Percentiles rank a stretch among this genome's conserved stretches.
Conservation (phyloP, 2,797 vertebrate species). For the Triplophysa bombifrons region DNA sequence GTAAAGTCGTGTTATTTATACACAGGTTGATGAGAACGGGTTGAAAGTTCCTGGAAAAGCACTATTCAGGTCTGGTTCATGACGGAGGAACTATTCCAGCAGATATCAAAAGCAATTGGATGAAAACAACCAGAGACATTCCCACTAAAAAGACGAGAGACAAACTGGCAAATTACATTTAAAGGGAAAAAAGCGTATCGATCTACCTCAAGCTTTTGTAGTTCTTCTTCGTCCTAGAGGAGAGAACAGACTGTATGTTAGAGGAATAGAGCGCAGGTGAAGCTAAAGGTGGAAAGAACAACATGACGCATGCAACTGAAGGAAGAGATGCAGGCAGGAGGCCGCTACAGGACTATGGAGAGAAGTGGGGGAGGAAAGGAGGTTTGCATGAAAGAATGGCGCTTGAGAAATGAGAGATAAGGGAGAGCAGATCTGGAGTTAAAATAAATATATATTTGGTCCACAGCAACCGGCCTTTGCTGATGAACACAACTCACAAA, state of each 20-base stretch:
- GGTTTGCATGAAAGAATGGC: slow-evolving; percentile 54
- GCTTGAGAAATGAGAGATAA: slow-evolving; percentile 1
- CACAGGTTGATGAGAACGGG: too few species aligned
- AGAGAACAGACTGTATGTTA: slow-evolving; percentile 64
- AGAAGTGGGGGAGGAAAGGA: slow-evolving; percentile 58
- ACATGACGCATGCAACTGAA: slow-evolving; percentile 57
- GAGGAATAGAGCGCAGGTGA: slow-evolving; percentile 12
- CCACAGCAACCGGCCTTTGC: slow-evolving; percentile 29
- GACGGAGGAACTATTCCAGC: background rate
- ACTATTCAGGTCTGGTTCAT: slow-evolving; percentile 33
- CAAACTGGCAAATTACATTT: background rate
- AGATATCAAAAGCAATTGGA: background rate
- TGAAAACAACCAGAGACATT: background rate
- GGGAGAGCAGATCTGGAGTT: slow-evolving; percentile 11
- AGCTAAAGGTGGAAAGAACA: slow-evolving; percentile 19
- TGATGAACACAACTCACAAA: slow-evolving; percentile 58
- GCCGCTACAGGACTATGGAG: slow-evolving; percentile 24
- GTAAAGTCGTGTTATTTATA: too few species aligned
- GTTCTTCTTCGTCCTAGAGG: slow-evolving; percentile 82
- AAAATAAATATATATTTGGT: slow-evolving; percentile 9
- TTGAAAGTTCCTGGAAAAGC: too few species aligned
- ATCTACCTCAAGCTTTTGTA: slow-evolving; percentile 82
- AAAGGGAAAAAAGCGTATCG: slow-evolving; percentile 24
- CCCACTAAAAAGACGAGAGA: background rate
- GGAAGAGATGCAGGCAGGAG: slow-evolving; percentile 13